Evolutionary conservation across 2,797 vertebrate species (phyloP), one percentile per base, ranked within the genome.

Genomic region (Sebastes jordani): DNA sequence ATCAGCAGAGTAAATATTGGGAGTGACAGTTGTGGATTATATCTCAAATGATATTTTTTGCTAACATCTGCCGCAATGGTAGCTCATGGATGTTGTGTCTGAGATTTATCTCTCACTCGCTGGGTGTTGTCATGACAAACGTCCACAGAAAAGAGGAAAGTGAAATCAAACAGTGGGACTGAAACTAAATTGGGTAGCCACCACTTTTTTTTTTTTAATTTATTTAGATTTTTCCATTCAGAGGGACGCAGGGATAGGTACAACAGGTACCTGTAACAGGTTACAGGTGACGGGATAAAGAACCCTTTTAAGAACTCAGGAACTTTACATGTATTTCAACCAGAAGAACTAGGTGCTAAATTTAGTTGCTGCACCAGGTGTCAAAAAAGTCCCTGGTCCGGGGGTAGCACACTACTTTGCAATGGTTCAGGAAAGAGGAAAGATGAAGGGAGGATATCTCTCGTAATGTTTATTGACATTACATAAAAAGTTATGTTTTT

Each of bases 1-100:
- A 89, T 91, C 87, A 88, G 72, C 78, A 65, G 69, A 80, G 81
- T 86, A 90, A 87, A 91, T 88, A 92, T 85, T 90, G 83, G 56
- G 82, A 78, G 52, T 55, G 87, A 88, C 80, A 75, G 83, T 72
- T 66, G 74, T 11, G 20, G 74, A 69, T 71, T 88, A 89, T 90
- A 91, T 67, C 63, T 74, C 25, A 72, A 81, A 85, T 86, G 6
- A 86, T 81, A 69, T 74, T 80, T 52, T 84, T 83, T 64, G 54
- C 49, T 6, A 63, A 72, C 62, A 76, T 71, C 79, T 71, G 72
- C 71, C 11, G 22, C 64, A 25, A 42, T n/a, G 7, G 76, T 60
- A 71, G 74, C 76, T 81, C 8, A n/a, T 65, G 63, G 42, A 74
- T 38, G 60, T 60, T 60, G n/a, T 22, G 52, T 49, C 75, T 68